Percentiles rank a stretch among this genome's conserved stretches.
These are phyloP conservation scores for Loris lydekkerianus DNA, from an alignment of 2,797 vertebrate genomes.

Conservation along the genomic window DNA sequence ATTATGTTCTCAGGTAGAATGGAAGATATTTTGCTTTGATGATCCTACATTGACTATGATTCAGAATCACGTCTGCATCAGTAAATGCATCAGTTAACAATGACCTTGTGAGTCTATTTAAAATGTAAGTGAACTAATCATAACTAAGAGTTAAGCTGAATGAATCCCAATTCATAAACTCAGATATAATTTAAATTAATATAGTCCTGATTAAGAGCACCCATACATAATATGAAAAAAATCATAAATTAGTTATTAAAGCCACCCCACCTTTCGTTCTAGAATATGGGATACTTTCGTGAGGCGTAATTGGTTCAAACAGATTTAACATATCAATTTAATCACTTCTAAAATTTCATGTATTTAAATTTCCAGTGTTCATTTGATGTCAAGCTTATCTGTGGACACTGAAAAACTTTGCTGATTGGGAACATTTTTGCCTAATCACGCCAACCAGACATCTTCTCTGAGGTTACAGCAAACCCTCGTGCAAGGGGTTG, in stretches of 20 bases:
- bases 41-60: neutral
- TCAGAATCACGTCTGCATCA: neutral
- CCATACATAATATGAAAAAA: neutral
- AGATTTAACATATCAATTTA: neutral
- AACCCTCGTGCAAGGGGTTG: rapidly evolving
- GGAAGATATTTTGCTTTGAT: neutral
- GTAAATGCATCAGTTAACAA: neutral
- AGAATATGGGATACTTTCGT: neutral
- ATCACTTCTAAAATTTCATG: neutral
- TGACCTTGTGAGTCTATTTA: neutral
- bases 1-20: neutral
- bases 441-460: no score
- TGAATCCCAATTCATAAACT: neutral
- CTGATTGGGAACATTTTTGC: neutral
- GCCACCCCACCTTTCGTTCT: neutral
- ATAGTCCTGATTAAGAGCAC: neutral
- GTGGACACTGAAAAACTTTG: neutral
- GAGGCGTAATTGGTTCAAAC: neutral
- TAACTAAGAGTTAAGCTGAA: neutral
- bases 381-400: neutral
- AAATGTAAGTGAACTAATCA: neutral
- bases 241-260: neutral
- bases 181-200: conserved; percentile 4
- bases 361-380: neutral
- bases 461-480: no score